A percentile compares a stretch with the other conserved stretches of the same genome.
Conservation (phyloP, 2,888 invertebrate species). For the Euspilapteryx auroguttella region DNA sequence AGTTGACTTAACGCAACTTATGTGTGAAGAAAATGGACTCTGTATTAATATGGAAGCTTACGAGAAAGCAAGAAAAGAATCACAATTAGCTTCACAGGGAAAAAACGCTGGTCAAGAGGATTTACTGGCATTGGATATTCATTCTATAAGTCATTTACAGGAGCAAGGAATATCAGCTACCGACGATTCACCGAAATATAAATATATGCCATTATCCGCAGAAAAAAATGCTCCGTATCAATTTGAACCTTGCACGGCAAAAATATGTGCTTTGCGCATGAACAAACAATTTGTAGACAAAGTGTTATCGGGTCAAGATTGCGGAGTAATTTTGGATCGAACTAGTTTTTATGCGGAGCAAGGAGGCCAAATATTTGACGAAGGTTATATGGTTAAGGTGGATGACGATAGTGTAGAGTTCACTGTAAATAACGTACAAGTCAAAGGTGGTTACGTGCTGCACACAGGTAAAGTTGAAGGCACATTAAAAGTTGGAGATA, state of each 20-base stretch:
- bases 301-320: slow-evolving; percentile 83
- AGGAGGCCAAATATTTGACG: slow-evolving; percentile 97
- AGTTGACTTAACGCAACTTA: slow-evolving; percentile 93
- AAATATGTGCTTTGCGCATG: slow-evolving; percentile 78
- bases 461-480: slow-evolving; percentile 93
- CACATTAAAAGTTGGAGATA: slow-evolving; percentile 80
- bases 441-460: slow-evolving; percentile 93
- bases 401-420: slow-evolving; percentile 89
- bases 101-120: slow-evolving; percentile 80
- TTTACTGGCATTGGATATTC: slow-evolving; percentile 88
- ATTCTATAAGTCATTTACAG: slow-evolving; percentile 91
- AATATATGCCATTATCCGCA: slow-evolving; percentile 70
- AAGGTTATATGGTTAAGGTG: slow-evolving; percentile 84
- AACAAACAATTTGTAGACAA: slow-evolving; percentile 84
- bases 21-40: slow-evolving; percentile 95
- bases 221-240: slow-evolving; percentile 73
- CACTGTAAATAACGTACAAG: slow-evolving; percentile 89
- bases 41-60: slow-evolving; percentile 87
- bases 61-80: slow-evolving; percentile 88
- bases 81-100: slow-evolving; percentile 87
- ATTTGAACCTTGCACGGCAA: slow-evolving; percentile 73
- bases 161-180: slow-evolving; percentile 75
- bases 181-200: slow-evolving; percentile 91
- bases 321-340: slow-evolving; percentile 86
- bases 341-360: slow-evolving; percentile 99